Base-by-base conservation (phyloP, 2,797 vertebrate species). In the Neostethus bicornis region DNA sequence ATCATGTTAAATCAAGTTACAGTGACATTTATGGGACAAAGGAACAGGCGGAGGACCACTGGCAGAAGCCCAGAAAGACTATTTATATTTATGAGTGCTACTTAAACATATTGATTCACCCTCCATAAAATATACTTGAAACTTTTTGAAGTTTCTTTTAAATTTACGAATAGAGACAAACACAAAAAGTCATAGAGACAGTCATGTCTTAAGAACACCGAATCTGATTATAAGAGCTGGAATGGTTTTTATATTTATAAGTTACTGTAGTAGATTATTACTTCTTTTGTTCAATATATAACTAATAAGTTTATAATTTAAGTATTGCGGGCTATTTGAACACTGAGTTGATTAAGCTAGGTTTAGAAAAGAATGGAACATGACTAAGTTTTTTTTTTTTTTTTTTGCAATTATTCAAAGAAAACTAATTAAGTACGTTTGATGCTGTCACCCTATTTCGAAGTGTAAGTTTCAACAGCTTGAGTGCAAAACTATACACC, bases 1-100 rank as follows among this genome's bases (percentile, higher is more conserved):
- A 73, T 90, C 88, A 85, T 67, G 57, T 57, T 75, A 85, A 90
- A 92, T 88, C 73, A 87, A 88, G 80, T 90, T 88, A 81, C 55
- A 42, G 44, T 65, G 85, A 86, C 80, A 77, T 85, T 87, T 85
- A 82, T 73, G 61, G 79, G 77, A 85, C 78, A 79, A 83, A 83
- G 79, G 66, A 62, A 83, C 77, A 37, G 43, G 31, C 70, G 70
- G 57, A 68, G 65, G 58, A 80, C 58, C 70, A 75, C 49, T 43
- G 89, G 84, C 85, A 62, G 59, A 58, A 60, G 57, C 75, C 78
- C 79, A 84, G 68, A 66, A 61, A 62, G 70, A 61, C 58, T 41
- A 51, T 66, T 70, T 60, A 69, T 61, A 48, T 80, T 74, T 71
- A 70, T 80, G 54, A 52, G 4, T 31, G 32, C 51, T 72, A 64